phyloP scores from a whole-genome alignment of 2,113 vertebrate genomes.

The Tupaia tana region DNA sequence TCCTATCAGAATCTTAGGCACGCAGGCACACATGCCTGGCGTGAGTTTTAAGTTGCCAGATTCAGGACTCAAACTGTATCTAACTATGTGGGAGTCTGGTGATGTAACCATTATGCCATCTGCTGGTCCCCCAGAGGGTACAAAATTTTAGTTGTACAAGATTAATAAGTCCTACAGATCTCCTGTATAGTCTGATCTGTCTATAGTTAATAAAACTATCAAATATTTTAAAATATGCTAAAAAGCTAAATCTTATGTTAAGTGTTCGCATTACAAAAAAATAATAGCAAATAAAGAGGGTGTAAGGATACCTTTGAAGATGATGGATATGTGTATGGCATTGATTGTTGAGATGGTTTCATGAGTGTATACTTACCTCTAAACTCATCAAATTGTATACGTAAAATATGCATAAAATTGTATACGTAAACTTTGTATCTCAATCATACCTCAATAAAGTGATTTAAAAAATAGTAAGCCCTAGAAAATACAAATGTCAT shows the following conservation, averaged over 20 bases:
- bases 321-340: neutral
- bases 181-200: too few species aligned
- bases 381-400: neutral
- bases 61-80: too few species aligned
- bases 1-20: too few species aligned
- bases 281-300: neutral
- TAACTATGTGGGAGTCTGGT: too few species aligned
- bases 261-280: neutral
- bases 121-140: neutral
- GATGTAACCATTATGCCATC: too few species aligned
- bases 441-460: neutral
- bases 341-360: neutral
- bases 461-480: neutral
- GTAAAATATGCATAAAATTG: neutral
- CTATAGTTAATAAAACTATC: neutral
- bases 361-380: neutral
- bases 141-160: neutral
- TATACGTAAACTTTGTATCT: neutral
- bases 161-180: neutral
- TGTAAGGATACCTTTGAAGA: neutral
- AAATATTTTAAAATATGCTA: neutral
- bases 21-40: too few species aligned
- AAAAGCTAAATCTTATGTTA: neutral
- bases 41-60: too few species aligned
- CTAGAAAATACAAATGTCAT: slow-evolving; percentile 35